Base-by-base conservation (phyloP, 2,797 vertebrate genomes). In the Molossus molossus region DNA sequence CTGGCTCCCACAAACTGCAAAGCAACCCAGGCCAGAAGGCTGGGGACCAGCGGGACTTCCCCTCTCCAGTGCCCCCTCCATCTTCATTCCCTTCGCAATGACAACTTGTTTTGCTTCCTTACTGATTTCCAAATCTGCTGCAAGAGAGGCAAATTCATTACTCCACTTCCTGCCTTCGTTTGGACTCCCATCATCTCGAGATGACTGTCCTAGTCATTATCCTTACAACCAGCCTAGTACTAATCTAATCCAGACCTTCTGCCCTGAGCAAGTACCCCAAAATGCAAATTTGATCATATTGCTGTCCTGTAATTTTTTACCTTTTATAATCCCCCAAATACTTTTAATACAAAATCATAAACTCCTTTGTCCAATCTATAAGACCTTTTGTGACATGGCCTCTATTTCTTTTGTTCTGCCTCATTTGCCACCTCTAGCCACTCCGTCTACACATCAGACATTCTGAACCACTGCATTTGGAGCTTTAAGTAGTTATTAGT, bases 401-500 rank as follows among this genome's bases (percentile, higher is more conserved):
- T 20, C 72, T 53, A 53, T 65, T 95, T 84, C 69, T 27, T 53
- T 86, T 80, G 33, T 75, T 83, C 48, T 77, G 64, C 81, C 4
- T 89, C 15, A 40, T 65, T 58, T 90, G 70, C 94, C 40, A 83
- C 27, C 50, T 90, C 37, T 95, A 21, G 29, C 5, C 4, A 33
- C 62, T 70, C 14, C 53, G 4, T 57, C 65, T 94, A 29, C 6
- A 67, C 7, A 20, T 72, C 50, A 91, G 23, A 76, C 50, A 40
- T 77, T 92, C 65, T 72, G 72, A 92, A 73, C 12, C 40, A 76
- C 18, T 85, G 37, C 33, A 29, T 91, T 67, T 53, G 21, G 77
- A 67, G 45, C 40, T 82, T 92, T 65, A 87, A 81, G 50, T 70
- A 88, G 50, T 62, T 69, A 76, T 72, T 55, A 62, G 81, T 53